Conservation (phyloP, 2,888 invertebrate species). For the Machimus atricapillus region DNA sequence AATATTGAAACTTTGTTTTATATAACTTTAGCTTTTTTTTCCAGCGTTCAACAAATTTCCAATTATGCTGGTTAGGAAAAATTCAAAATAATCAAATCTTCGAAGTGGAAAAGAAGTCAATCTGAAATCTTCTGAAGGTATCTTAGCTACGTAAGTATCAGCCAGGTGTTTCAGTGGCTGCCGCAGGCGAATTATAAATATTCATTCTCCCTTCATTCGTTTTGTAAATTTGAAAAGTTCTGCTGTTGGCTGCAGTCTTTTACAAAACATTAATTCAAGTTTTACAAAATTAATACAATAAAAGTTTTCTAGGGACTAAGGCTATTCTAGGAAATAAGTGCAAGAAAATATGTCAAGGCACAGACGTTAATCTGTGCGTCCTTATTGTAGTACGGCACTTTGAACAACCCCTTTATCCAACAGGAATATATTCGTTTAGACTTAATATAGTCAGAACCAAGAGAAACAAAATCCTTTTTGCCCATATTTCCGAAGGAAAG, state of each 20-base stretch:
- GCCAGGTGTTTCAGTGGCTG: neutral
- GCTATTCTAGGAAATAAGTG: neutral
- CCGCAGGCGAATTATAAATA: neutral
- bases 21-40: neutral
- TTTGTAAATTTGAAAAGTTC: neutral
- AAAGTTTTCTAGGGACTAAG: neutral
- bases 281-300: constrained; percentile 3
- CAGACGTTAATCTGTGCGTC: neutral
- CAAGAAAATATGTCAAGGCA: neutral
- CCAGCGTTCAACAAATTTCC: neutral
- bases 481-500: constrained; percentile 11
- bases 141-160: neutral
- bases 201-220: neutral
- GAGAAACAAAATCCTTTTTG: neutral
- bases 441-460: neutral
- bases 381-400: neutral
- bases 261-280: constrained; percentile 4
- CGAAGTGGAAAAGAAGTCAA: neutral
- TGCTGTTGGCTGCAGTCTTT: neutral
- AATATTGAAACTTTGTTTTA: neutral
- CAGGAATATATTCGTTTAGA: neutral
- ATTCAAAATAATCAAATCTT: neutral
- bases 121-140: neutral
- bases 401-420: neutral
- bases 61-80: neutral